These are phyloP conservation scores for Bujurquina vittata DNA, from an alignment of 2,113 vertebrate genomes.

Conservation along the genomic window DNA sequence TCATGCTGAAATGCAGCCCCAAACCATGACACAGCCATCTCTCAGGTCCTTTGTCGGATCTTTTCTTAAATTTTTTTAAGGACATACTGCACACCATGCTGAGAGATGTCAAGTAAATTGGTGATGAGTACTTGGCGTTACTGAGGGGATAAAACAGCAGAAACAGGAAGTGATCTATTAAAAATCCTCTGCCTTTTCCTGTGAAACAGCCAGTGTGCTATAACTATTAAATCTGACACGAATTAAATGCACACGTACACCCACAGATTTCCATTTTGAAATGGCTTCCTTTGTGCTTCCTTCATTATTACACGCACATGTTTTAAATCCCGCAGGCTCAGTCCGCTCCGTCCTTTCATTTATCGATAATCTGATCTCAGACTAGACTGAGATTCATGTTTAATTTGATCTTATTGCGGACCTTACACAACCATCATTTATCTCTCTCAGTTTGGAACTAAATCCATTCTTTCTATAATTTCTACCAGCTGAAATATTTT, in stretches of 20 bases:
- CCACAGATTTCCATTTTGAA: background rate
- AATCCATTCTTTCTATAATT: background rate
- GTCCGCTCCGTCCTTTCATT: background rate
- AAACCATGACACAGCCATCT: background rate
- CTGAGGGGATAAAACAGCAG: background rate
- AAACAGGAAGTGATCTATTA: constrained; percentile 56
- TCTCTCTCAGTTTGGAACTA: background rate
- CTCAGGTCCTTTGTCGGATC: too few relatives aligned
- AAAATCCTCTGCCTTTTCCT: constrained; percentile 45
- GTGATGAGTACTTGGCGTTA: background rate
- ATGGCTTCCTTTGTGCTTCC: background rate
- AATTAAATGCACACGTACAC: background rate
- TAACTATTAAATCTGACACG: constrained; percentile 48
- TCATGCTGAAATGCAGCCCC: background rate
- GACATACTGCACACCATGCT: too few relatives aligned
- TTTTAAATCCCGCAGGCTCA: background rate
- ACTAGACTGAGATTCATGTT: constrained; percentile 10
- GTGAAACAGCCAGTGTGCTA: constrained; percentile 30
- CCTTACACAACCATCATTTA: background rate
- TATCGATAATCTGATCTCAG: constrained; percentile 36
- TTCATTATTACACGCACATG: background rate
- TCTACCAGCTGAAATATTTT: background rate
- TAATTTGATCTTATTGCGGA: constrained; percentile 22
- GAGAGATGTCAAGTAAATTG: background rate
- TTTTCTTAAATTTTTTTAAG: too few relatives aligned